Base-by-base conservation (phyloP, 2,797 vertebrate species). In the Poliocrania exsul region DNA sequence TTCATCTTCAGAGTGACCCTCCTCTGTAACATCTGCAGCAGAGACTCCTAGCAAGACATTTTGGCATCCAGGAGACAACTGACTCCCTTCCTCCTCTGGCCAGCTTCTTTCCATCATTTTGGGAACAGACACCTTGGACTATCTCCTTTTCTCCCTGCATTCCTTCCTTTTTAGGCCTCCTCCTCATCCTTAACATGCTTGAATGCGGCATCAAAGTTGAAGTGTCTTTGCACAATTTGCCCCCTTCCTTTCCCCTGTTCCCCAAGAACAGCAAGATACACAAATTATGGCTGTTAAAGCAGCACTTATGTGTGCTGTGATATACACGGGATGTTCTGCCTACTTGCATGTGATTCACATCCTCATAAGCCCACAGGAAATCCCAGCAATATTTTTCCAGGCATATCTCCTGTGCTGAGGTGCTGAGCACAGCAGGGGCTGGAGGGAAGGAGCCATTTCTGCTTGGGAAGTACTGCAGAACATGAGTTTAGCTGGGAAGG, bases 301-400 rank as follows among this genome's bases (percentile, higher is more conserved):
- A 90, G 91, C 60, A 44, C 73, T 93, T 93, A 17, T 66, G 58
- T 75, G 60, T 75, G 72, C 87, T 90, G 28, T 81, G 80, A 81
- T 86, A 86, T 47, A 84, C 71, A 77, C 0, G 84, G 66, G 82
- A 84, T 88, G 64, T 91, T 97, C 95, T 95, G 91, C 88, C 89
- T 97, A 73, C 95, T 92, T 94, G 89, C 85, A 84, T 91, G 80
- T 94, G 91, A 93, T 86, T 93, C 87, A 93, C 94, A 91, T 93
- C 92, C 93, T 95, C 87, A 19, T 86, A 88, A 97, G 85, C 91
- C 92, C 96, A 94, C 95, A 97, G 93, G 91, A 97, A 96, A 96
- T 93, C 95, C 92, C 90, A 88, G 88, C 74, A 96, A 84, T 96
- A 93, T 97, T 95, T 97, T 96, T 96, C 80, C 92, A 96, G 87